phyloP scores from a whole-genome alignment of 2,113 vertebrate species.

The Gymnobelideus leadbeateri region DNA sequence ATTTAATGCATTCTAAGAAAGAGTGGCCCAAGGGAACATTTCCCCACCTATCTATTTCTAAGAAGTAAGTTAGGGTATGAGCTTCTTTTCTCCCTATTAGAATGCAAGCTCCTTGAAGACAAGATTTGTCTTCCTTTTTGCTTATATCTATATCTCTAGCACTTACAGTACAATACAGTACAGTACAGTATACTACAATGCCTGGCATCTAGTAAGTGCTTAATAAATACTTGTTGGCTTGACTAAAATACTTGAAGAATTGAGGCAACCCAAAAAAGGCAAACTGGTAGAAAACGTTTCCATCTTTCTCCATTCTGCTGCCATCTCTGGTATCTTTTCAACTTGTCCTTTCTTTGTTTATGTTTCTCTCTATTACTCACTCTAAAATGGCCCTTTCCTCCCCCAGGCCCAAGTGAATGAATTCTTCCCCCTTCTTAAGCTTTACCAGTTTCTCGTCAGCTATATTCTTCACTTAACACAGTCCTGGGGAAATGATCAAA shows the following conservation, averaged over 20 bases:
- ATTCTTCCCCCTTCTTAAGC: not conserved
- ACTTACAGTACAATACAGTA: not conserved
- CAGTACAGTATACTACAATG: not conserved
- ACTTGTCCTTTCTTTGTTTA: not conserved
- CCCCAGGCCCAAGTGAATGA: not conserved
- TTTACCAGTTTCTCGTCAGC: not conserved
- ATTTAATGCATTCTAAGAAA: not conserved
- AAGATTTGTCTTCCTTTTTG: not conserved
- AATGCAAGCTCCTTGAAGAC: not conserved
- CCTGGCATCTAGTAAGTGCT: not conserved
- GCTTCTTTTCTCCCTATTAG: not conserved
- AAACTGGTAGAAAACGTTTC: not conserved
- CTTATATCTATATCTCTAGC: not conserved
- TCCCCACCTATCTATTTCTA: not conserved
- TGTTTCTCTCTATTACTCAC: not conserved
- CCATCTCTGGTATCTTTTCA: not conserved
- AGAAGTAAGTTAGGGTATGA: not conserved
- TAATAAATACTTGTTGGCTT: not conserved
- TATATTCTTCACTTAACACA: not conserved
- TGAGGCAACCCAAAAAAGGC: not conserved
- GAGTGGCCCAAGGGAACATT: not conserved
- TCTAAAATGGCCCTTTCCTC: not conserved
- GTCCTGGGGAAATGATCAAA: not conserved
- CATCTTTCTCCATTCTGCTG: not conserved
- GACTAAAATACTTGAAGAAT: not conserved